phyloP scores from a whole-genome alignment of 2,797 vertebrate species.

The Micrastur ruficollis region DNA sequence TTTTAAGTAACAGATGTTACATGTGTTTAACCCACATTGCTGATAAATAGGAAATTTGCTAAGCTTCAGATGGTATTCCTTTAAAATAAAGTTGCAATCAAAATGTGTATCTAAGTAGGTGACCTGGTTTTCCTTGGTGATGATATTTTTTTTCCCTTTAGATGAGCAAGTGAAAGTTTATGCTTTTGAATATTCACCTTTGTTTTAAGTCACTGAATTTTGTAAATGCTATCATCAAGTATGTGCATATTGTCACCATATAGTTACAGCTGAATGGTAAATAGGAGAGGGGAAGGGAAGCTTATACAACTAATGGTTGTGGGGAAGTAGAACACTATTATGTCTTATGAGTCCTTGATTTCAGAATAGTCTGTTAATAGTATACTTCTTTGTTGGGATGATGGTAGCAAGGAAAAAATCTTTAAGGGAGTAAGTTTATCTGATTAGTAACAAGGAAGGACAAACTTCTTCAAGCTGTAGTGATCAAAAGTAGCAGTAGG shows the following conservation, averaged over 20 bases:
- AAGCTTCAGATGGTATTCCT: not conserved
- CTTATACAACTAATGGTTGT: not conserved
- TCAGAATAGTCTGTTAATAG: not conserved
- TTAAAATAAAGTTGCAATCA: not conserved
- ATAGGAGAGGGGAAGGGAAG: not conserved
- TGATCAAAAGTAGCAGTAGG: not conserved
- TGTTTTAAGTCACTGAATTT: not conserved
- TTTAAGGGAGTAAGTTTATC: not conserved
- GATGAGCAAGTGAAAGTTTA: not conserved
- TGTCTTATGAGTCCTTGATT: not conserved
- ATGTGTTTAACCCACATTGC: not conserved
- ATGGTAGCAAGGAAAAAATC: not conserved
- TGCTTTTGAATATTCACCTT: not conserved
- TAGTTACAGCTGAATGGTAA: not conserved
- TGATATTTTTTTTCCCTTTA: not conserved
- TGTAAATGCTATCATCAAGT: not conserved
- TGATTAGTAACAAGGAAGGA: not conserved
- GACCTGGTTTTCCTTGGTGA: not conserved
- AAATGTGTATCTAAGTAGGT: not conserved
- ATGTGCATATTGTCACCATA: fast-evolving
- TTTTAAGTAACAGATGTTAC: not conserved
- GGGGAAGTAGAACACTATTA: not conserved
- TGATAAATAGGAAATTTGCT: not conserved
- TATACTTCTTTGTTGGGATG: not conserved
- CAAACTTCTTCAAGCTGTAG: not conserved